Evolutionary conservation across 1,140 invertebrate species (phyloP).

Genomic region (Brachionus paranguensis): DNA sequence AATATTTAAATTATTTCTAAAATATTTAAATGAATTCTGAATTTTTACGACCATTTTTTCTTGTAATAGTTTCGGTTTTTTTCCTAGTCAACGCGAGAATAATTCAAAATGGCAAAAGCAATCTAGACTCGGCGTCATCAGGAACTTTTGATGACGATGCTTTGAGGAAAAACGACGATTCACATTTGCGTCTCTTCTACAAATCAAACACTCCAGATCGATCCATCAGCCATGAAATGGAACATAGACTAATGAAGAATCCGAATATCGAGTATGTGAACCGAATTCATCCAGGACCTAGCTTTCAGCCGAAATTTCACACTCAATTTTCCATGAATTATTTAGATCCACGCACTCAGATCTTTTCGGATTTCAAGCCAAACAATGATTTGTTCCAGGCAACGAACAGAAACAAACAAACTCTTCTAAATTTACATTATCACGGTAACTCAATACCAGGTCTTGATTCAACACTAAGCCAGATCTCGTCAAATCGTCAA

Average conservation of each 20-base stretch:
- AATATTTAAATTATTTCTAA: neutral
- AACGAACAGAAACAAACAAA: slow-evolving; percentile 7
- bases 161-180: slow-evolving; percentile 17
- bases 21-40: neutral
- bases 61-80: neutral
- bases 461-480: neutral
- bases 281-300: neutral
- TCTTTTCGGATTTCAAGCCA: neutral
- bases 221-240: slow-evolving; percentile 29
- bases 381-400: neutral
- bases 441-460: slow-evolving; percentile 1
- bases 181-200: slow-evolving; percentile 23
- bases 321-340: neutral
- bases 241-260: slow-evolving; percentile 27
- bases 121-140: neutral
- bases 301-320: slow-evolving; percentile 6
- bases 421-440: slow-evolving; percentile 27
- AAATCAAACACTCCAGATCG: slow-evolving; percentile 15
- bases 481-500: neutral
- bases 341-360: neutral
- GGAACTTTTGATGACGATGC: neutral
- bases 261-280: neutral
- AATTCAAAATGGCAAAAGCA: neutral
- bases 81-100: neutral
- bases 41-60: neutral